A percentile compares a stretch with the other conserved stretches of the same genome.
Evolutionary conservation across 2,797 vertebrate species (phyloP).

Genomic region (Sciaenops ocellatus): DNA sequence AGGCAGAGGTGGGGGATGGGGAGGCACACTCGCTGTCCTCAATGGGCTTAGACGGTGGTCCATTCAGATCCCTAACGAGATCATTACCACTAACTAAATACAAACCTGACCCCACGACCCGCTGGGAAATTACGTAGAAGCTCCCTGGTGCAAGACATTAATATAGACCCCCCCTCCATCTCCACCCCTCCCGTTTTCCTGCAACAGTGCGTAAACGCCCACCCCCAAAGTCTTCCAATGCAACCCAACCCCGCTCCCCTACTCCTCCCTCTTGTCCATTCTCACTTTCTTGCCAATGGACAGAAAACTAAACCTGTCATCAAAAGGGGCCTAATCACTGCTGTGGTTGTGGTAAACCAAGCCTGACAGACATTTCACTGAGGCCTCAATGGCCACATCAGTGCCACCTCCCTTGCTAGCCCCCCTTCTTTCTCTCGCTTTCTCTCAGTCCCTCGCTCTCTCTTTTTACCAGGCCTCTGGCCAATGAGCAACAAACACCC

Average conservation of each 20-base stretch:
- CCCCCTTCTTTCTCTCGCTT: conserved; percentile 76
- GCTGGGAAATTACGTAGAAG: conserved; percentile 90
- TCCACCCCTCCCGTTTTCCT: conserved; percentile 77
- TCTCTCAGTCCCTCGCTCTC: conserved; percentile 75
- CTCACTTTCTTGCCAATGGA: conserved; percentile 88
- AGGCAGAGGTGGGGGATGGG: conserved; percentile 87
- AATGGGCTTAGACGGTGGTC: conserved; percentile 92
- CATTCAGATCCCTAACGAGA: conserved; percentile 93
- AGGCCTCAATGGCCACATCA: conserved; percentile 88
- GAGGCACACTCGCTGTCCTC: conserved; percentile 89
- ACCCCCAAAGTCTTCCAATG: conserved; percentile 78
- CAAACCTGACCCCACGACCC: conserved; percentile 91
- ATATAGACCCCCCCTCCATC: conserved; percentile 72
- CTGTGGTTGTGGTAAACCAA: conserved; percentile 93
- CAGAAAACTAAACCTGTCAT: conserved; percentile 92
- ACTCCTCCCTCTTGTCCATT: conserved; percentile 78
- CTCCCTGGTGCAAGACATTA: conserved; percentile 87
- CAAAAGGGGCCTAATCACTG: conserved; percentile 90
- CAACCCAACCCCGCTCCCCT: conserved; percentile 70
- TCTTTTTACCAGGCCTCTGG: conserved; percentile 85
- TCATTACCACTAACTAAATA: conserved; percentile 96
- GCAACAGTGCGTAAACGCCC: conserved; percentile 82
- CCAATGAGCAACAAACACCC: conserved; percentile 88
- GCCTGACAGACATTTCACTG: conserved; percentile 90
- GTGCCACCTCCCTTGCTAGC: conserved; percentile 81